A percentile compares a stretch with the other conserved stretches of the same genome.
Evolutionary conservation across 2,113 vertebrate species (phyloP).

Genomic region (Corapipo altera): DNA sequence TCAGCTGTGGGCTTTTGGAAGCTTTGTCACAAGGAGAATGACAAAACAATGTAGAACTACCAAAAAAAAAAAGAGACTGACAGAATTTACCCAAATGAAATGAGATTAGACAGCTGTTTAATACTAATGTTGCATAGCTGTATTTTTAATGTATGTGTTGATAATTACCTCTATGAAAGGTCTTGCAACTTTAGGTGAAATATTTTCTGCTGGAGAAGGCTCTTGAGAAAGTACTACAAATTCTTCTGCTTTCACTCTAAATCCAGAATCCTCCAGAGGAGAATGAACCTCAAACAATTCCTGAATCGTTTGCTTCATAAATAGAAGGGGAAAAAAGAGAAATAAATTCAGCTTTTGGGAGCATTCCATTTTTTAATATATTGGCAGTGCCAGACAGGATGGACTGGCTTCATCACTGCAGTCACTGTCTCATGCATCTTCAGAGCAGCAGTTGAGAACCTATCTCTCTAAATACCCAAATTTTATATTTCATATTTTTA

Average conservation of each 20-base stretch:
- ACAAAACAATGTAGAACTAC: background rate
- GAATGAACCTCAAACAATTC: constrained; percentile 93
- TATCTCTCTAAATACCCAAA: background rate
- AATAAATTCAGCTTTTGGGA: background rate
- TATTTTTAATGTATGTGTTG: background rate
- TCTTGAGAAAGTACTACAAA: constrained; percentile 93
- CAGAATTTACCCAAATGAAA: background rate
- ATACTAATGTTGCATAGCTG: background rate
- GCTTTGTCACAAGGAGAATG: background rate
- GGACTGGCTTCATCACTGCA: background rate
- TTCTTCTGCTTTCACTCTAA: constrained; percentile 86
- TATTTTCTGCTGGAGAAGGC: constrained; percentile 86
- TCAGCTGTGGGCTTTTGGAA: background rate
- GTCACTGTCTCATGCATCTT: background rate
- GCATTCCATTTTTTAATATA: background rate
- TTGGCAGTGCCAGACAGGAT: background rate
- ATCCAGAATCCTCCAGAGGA: constrained; percentile 80
- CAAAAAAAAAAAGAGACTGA: background rate
- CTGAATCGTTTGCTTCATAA: constrained; percentile 87
- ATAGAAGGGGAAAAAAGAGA: background rate
- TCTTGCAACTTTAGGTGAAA: constrained; percentile 87
- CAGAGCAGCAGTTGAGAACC: background rate
- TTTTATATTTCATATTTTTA: background rate
- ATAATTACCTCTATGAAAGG: constrained; percentile 84
- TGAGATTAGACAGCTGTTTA: background rate